A percentile compares a stretch with the other conserved stretches of the same genome.
These are phyloP conservation scores for Hipposideros armiger DNA, from an alignment of 2,113 vertebrate species.

Conservation along the genomic window DNA sequence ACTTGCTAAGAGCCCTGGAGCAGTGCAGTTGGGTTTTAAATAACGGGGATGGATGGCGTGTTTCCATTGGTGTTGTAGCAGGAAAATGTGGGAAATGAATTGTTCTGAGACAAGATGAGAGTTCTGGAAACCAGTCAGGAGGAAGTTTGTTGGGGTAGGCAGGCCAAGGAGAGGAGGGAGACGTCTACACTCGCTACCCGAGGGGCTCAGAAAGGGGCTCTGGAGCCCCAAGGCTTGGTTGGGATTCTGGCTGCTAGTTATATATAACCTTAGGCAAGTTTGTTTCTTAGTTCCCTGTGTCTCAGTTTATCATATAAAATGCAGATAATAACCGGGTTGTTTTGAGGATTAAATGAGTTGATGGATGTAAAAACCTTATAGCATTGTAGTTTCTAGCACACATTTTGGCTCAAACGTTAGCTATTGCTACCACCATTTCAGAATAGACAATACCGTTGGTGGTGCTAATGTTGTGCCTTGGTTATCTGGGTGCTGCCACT, in stretches of 20 bases:
- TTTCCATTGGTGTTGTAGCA: background rate
- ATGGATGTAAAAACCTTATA: background rate
- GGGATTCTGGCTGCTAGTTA: background rate
- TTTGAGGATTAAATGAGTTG: background rate
- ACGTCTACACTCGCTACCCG: background rate
- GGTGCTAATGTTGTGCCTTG: background rate
- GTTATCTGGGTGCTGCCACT: background rate
- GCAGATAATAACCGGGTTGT: background rate
- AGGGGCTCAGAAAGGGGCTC: background rate
- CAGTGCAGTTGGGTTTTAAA: background rate
- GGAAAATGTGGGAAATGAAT: background rate
- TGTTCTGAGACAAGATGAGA: background rate
- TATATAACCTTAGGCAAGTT: background rate
- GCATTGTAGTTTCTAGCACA: background rate
- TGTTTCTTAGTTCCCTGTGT: background rate
- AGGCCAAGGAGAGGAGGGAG: background rate
- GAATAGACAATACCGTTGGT: too few relatives aligned
- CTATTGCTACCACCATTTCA: background rate
- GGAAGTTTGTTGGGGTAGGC: background rate
- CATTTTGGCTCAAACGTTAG: background rate
- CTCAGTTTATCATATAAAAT: conserved; percentile 17
- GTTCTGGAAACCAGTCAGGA: background rate
- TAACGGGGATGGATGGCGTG: too few relatives aligned
- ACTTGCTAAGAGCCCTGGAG: background rate
- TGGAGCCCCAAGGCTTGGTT: background rate